Conservation (phyloP, 2,888 invertebrate species). For the Monopis laevigella region DNA sequence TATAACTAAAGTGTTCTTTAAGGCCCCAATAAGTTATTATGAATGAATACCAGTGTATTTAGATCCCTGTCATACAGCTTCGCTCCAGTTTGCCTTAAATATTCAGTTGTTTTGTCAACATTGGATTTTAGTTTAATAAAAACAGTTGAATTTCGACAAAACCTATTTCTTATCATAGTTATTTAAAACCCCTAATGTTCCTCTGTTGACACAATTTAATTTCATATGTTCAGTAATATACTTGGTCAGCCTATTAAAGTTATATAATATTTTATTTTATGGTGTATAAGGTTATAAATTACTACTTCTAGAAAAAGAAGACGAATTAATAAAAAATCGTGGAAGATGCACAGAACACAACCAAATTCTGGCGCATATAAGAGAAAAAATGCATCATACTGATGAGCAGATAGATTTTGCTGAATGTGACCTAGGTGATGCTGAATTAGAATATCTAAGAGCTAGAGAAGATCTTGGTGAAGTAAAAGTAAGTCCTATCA, state of each 20-base stretch:
- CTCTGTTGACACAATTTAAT: too few species aligned
- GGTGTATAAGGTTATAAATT: neutral
- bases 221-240: neutral
- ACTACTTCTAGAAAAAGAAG: conserved; percentile 43
- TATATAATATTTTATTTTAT: neutral
- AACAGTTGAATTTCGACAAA: too few species aligned
- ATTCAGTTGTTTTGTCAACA: too few species aligned
- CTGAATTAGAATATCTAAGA: conserved; percentile 42
- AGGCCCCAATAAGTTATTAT: too few species aligned
- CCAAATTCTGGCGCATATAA: conserved; percentile 55
- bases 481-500: conserved; percentile 33
- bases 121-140: too few species aligned
- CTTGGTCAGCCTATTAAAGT: neutral
- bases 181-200: too few species aligned
- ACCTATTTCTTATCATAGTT: too few species aligned
- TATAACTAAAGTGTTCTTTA: too few species aligned
- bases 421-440: conserved; percentile 52
- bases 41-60: too few species aligned
- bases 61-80: too few species aligned
- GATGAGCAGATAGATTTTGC: conserved; percentile 53
- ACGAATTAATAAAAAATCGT: conserved; percentile 52
- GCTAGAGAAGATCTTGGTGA: conserved; percentile 48
- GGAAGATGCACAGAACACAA: conserved; percentile 54
- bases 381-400: conserved; percentile 59
- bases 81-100: too few species aligned